Base-by-base conservation (phyloP, 2,797 vertebrate species). In the Momotus momota region DNA sequence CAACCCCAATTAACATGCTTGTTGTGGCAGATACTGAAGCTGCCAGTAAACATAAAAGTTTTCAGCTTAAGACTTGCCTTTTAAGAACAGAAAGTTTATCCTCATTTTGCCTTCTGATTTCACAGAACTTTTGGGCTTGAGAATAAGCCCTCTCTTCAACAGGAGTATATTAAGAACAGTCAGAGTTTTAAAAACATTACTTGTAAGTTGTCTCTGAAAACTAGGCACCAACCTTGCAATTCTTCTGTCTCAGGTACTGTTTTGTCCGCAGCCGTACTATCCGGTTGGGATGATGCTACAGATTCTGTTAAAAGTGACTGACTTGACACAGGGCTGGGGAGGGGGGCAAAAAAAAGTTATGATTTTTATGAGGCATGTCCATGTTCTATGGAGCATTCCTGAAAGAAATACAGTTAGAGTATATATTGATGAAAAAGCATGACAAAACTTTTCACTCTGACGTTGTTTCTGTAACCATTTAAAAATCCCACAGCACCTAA, bases 241-340 rank as follows among this genome's bases (percentile, higher is more conserved):
- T 98, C 98, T 96, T 98, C 98, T 75, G 98, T 97, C 96, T 98
- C 98, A 4, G 97, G 96, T 93, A 95, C 90, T 96, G 96, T 98
- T 98, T 98, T 98, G 93, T 97, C 97, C 96, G 92, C 97, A 87
- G 97, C 95, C 17, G 98, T 94, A 73, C 97, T 97, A 92, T 98
- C 98, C 84, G 95, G 93, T 97, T 98, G 98, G 93, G 98, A 98
- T 87, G 97, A 96, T 67, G 98, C 96, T 97, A 97, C 97, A 54
- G 98, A 98, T 95, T 98, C 98, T 97, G 98, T 97, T 97, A 98
- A 81, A 94, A 98, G 98, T 93, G 98, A 97, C 91, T 98, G 98
- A 97, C 96, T 98, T 96, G 97, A 98, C 83, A 98, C 98, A 92
- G 97, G 97, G 93, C 98, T 98, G 84, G 27, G 89, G 20, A 25